These are phyloP conservation scores for Chaitophorus viminalis DNA, from an alignment of 2,888 invertebrate species.

Conservation along the genomic window DNA sequence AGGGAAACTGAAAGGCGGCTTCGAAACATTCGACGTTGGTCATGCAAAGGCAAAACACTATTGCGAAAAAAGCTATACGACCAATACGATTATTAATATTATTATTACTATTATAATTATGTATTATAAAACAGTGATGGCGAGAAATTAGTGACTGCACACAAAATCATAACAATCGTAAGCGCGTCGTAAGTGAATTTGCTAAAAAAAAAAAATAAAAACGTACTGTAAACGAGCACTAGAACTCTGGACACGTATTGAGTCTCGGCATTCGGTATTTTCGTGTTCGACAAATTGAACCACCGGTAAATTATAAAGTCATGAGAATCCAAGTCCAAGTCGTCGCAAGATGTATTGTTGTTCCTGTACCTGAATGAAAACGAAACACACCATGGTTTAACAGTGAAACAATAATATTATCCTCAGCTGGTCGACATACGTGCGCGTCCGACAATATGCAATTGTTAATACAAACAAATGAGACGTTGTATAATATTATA, in stretches of 20 bases:
- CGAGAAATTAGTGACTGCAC: no score
- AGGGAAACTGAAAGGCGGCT: constrained; percentile 67
- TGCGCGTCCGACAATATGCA: not conserved
- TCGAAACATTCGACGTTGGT: constrained; percentile 68
- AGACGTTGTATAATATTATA: not conserved
- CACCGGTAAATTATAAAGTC: not conserved
- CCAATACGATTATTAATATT: not conserved
- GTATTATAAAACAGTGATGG: no score
- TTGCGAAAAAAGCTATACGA: constrained; percentile 71
- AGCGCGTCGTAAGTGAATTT: no score
- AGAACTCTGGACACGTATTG: constrained; percentile 16
- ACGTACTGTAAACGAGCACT: constrained; percentile 4
- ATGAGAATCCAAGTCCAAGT: not conserved
- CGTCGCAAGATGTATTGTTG: not conserved
- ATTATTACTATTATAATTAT: not conserved
- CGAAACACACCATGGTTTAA: not conserved
- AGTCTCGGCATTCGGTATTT: not conserved
- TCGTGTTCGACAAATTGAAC: constrained; percentile 9
- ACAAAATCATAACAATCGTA: no score
- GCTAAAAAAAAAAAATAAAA: not conserved
- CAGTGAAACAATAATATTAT: not conserved
- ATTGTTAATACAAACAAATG: no score
- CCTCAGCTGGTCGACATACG: no score
- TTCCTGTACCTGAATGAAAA: not conserved
- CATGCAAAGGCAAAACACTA: constrained; percentile 70